Base-by-base conservation (phyloP, 2,888 invertebrate species). In the Netelia fuscicornis region DNA sequence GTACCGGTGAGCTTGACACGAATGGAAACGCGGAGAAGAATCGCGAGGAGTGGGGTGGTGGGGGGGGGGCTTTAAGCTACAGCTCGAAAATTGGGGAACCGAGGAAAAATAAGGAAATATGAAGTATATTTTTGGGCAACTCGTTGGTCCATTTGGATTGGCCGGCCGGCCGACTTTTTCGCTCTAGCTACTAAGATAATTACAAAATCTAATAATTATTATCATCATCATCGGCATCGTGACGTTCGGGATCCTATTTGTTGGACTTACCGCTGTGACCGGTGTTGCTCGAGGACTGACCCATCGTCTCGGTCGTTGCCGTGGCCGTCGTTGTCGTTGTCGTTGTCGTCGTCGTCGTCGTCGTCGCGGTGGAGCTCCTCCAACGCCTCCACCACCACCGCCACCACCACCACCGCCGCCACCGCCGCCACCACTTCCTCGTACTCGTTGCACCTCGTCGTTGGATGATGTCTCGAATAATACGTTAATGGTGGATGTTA, bases 211-310 rank as follows among this genome's bases (percentile, higher is more conserved):
- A 17, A 17, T 17, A 17, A 17, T 17, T 17, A 17, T 17, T 17
- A 17, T 17, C n/a, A 62, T 17, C n/a, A 62, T 62, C 25, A 62
- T 62, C n/a, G n/a, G 13, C n/a, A 25, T 62, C 30, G n/a, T 62
- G 2, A 25, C 6, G 2, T 44, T 2, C 48, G 23, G 54, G 44
- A 9, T 30, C n/a, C 48, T 54, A 78, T 60, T 52, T 78, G n/a
- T 60, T 68, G 10, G 72, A 91, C 93, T 93, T 90, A 93, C 93
- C 93, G 90, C 91, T 93, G 90, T 92, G 92, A 84, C 93, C 92
- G 90, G 92, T 92, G 89, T 91, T 92, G 89, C 93, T 93, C 86
- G 93, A 93, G 83, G 93, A 92, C 88, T 93, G 93, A 85, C 93
- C 93, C 93, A 93, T 93, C 88, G 88, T 91, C 86, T 42, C 52